Evolutionary conservation across 2,888 invertebrate genomes (phyloP), one percentile per base, ranked within the genome.

Genomic region (Branchipolynoe longqiensis): DNA sequence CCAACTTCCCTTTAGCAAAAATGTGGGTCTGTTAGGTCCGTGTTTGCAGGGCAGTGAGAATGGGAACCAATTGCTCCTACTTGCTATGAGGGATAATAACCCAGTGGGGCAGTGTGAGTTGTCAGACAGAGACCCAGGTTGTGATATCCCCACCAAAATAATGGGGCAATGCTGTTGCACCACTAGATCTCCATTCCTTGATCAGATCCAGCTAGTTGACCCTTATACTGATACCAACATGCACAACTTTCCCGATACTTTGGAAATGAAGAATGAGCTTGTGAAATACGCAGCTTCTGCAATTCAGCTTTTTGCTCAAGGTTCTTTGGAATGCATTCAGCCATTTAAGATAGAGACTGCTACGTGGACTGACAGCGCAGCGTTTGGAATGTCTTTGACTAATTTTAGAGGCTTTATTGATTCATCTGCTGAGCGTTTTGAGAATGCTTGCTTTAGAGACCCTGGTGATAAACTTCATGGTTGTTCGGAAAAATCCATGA

Each of bases 111-210:
- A 41, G 48, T 2, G 78, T 78, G 78, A 78, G 28, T 48, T 78
- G 48, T 40, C 78, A 40, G 78, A 78, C 48, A 78, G 78, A 78
- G 78, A 78, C 78, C 78, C 78, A 78, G 78, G 41, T 25, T 78
- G 41, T 48, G 48, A 48, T 54, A 78, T 78, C 54, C 28, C 48
- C 28, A 41, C 41, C 48, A n/a, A n/a, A n/a, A n/a, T n/a, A n/a
- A 78, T 48, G 78, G 78, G 78, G 31, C 48, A 54, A 33, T 41
- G 78, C 78, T 78, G 78, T 28, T 78, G 78, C 48, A 31, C n/a
- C n/a, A n/a, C 78, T 78, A 78, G 78, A 48, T 78, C 78, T 78
- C 78, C 78, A 78, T 78, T 78, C 54, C 48, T 48, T 78, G 78
- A 78, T 28, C 41, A 48, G 41, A 48, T 78, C 78, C 41, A n/a